A percentile compares a stretch with the other conserved stretches of the same genome.
These are phyloP conservation scores for Apeltes quadracus DNA, from an alignment of 2,113 vertebrate species.

Conservation along the genomic window DNA sequence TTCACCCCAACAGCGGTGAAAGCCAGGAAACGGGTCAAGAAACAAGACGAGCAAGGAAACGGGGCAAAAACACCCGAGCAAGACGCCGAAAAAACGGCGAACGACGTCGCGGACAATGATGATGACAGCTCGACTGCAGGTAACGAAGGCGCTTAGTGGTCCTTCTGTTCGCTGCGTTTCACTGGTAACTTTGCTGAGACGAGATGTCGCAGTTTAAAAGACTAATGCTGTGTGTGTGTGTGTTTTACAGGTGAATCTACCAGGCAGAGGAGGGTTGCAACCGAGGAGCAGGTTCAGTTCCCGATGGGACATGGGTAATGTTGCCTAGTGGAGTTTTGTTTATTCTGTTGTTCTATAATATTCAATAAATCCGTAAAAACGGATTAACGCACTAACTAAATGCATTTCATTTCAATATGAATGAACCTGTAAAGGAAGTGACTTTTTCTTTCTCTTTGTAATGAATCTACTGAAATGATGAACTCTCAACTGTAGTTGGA, in stretches of 20 bases:
- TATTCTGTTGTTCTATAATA: not conserved
- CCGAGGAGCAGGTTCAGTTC: slow-evolving; percentile 91
- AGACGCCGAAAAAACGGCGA: slow-evolving; percentile 44
- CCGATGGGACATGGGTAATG: slow-evolving; percentile 90
- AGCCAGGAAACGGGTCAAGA: slow-evolving; percentile 71
- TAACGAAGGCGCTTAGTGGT: slow-evolving; percentile 18
- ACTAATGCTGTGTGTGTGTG: slow-evolving; percentile 21
- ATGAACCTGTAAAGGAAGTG: not conserved
- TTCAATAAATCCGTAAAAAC: not conserved
- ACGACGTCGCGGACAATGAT: slow-evolving; percentile 70
- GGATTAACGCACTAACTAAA: too few relatives aligned
- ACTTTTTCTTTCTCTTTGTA: not conserved
- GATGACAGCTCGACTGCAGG: slow-evolving; percentile 72
- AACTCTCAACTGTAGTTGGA: slow-evolving; percentile 83
- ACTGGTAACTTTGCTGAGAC: not conserved
- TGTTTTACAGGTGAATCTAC: slow-evolving; percentile 81
- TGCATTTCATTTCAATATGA: not conserved
- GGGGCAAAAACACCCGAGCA: slow-evolving; percentile 36
- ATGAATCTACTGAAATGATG: not conserved
- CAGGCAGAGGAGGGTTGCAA: slow-evolving; percentile 86
- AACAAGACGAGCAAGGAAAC: slow-evolving; percentile 54
- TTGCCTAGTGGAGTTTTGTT: not conserved
- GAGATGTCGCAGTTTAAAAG: too few relatives aligned
- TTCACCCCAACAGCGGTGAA: slow-evolving; percentile 35
- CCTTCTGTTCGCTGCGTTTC: not conserved